phyloP scores from a whole-genome alignment of 2,888 invertebrate genomes.

The Lepeophtheirus nordmannii region DNA sequence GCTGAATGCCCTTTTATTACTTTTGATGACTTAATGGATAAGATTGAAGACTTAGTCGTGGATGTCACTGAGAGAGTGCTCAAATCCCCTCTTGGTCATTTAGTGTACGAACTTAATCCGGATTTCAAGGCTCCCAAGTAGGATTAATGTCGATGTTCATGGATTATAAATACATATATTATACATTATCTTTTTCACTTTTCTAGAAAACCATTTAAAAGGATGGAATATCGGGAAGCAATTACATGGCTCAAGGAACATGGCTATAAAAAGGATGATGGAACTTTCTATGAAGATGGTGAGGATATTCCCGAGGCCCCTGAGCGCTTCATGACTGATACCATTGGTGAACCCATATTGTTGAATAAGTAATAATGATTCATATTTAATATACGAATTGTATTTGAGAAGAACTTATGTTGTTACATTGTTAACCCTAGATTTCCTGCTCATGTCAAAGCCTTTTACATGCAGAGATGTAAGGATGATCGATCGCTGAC shows the following conservation, averaged over 20 bases:
- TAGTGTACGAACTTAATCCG: slow-evolving; percentile 80
- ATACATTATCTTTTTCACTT: neutral
- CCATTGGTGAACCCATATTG: slow-evolving; percentile 86
- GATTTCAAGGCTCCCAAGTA: slow-evolving; percentile 65
- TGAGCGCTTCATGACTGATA: slow-evolving; percentile 95
- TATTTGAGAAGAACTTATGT: neutral
- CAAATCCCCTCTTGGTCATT: slow-evolving; percentile 60
- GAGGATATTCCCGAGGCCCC: slow-evolving; percentile 71
- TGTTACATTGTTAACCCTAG: neutral
- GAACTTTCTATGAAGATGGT: slow-evolving; percentile 88
- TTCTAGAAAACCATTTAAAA: slow-evolving; percentile 55
- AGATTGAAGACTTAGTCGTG: slow-evolving; percentile 80
- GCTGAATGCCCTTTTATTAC: slow-evolving; percentile 88
- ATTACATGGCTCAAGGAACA: slow-evolving; percentile 76
- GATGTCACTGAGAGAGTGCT: slow-evolving; percentile 46
- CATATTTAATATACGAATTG: neutral
- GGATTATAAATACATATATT: neutral
- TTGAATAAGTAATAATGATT: slow-evolving; percentile 55
- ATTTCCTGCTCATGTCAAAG: slow-evolving; percentile 62
- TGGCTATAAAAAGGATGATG: slow-evolving; percentile 91
- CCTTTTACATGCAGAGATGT: slow-evolving; percentile 87
- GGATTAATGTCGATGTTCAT: too few species aligned
- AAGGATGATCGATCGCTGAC: slow-evolving; percentile 58
- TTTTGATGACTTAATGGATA: slow-evolving; percentile 71
- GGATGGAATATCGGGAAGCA: slow-evolving; percentile 88